Evolutionary conservation across 2,113 vertebrate species (phyloP), one percentile per base, ranked within the genome.

Genomic region (Tricholaema leucomelas): DNA sequence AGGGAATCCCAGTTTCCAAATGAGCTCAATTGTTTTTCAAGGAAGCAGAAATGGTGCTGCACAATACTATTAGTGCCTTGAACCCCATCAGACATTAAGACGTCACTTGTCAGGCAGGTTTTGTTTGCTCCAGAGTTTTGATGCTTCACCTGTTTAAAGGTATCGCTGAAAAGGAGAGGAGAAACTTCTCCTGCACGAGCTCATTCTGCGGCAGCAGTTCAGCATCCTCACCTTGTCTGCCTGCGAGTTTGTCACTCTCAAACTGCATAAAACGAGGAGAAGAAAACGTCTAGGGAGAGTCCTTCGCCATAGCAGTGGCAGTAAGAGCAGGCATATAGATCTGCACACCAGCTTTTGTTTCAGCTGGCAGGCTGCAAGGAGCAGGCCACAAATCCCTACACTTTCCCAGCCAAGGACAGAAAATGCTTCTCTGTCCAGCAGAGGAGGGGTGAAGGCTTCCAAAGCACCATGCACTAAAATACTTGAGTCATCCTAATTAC

Each of bases 1-100:
- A 87, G 91, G 92, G 93, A 96, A 96, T 96, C 81, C 85, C 91
- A 64, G 44, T 96, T 97, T 93, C 85, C 92, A 96, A 96, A 94
- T 55, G 72, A 95, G 86, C 70, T 76, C 71, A 42, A 55, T 36
- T 96, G 90, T 96, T 95, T 97, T 96, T 92, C 74, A 77, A 96
- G 87, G 97, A 95, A 91, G 87, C 72, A 95, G 88, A 67, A 97
- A 94, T 96, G 84, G 38, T 92, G 25, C 66, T 85, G 38, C 31
- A 38, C 86, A 63, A 93, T 89, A 83, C 74, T 3, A 2, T 88
- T 88, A 93, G 92, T 70, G n/a, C 40, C 61, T 85, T 89, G 87
- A 96, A 94, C 76, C 83, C 67, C 52, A 92, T 87, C 88, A 93
- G 81, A 90, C 38, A 94, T 93, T 90, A 92, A 97, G 84, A 36